A percentile compares a stretch with the other conserved stretches of the same genome.
phyloP scores from a whole-genome alignment of 2,888 invertebrate species.

The Parasteatoda lunata region DNA sequence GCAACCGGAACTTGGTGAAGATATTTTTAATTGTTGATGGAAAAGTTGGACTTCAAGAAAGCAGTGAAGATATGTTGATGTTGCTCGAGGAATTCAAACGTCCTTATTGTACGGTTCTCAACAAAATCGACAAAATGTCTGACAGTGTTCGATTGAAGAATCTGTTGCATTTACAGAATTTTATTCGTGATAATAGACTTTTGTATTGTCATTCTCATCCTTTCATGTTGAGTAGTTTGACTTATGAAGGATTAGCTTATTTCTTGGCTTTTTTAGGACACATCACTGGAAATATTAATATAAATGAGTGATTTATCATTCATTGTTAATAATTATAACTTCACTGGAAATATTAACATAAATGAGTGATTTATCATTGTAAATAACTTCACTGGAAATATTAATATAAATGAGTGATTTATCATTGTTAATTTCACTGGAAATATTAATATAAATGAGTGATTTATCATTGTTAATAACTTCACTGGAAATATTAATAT shows the following conservation, averaged over 20 bases:
- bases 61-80: conserved; percentile 41
- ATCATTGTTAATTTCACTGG: too few relatives aligned
- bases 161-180: conserved; percentile 31
- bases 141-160: conserved; percentile 22
- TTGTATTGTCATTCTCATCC: conserved; percentile 48
- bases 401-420: too few relatives aligned
- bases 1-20: conserved; percentile 38
- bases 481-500: too few relatives aligned
- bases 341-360: too few relatives aligned
- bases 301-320: too few relatives aligned
- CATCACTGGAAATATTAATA: not conserved
- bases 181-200: conserved; percentile 35
- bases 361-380: too few relatives aligned
- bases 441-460: too few relatives aligned
- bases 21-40: conserved; percentile 63
- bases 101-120: conserved; percentile 50
- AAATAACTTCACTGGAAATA: too few relatives aligned
- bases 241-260: conserved; percentile 55
- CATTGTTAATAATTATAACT: too few relatives aligned
- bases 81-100: conserved; percentile 53
- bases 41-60: conserved; percentile 32
- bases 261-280: conserved; percentile 59
- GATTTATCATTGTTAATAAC: too few relatives aligned
- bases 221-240: conserved; percentile 51
- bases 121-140: conserved; percentile 37